Conservation (phyloP, 1,140 invertebrate species). For the Scylla paramamosain region DNA sequence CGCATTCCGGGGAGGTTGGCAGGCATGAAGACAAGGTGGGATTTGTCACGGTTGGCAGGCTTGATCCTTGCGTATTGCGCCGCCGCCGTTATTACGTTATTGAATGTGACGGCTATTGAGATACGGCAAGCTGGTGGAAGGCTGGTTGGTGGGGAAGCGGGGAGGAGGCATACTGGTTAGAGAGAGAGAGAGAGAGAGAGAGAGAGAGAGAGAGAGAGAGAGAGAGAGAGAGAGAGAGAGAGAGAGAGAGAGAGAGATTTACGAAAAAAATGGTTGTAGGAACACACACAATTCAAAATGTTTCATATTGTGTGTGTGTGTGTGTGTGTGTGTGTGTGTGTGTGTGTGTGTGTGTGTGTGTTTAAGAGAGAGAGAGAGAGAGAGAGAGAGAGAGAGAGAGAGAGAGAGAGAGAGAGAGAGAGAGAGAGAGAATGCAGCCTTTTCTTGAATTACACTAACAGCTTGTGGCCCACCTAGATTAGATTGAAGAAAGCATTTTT, state of each 20-base stretch:
- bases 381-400: conserved; percentile 22
- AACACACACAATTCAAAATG: too few relatives aligned
- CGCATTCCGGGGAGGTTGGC: not conserved
- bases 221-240: conserved; percentile 12
- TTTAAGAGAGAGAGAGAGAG: not conserved
- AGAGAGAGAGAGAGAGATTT: not conserved
- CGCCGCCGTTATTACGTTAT: not conserved
- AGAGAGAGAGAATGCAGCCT: not conserved
- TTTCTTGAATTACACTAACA: too few relatives aligned
- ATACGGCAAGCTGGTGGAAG: not conserved
- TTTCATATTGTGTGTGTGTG: too few relatives aligned
- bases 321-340: too few relatives aligned
- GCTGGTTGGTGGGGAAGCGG: too few relatives aligned
- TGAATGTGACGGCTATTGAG: conserved; percentile 22
- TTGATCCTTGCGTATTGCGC: not conserved
- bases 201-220: conserved; percentile 20
- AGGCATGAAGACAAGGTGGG: not conserved
- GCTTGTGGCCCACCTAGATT: too few relatives aligned
- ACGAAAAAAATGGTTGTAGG: not conserved
- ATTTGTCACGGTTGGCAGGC: not conserved
- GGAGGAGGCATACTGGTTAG: not conserved
- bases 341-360: too few relatives aligned
- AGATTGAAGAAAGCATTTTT: too few relatives aligned
- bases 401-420: not conserved
- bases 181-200: conserved; percentile 20